Conservation (phyloP, 2,113 vertebrate genomes). For the Strigops habroptila region DNA sequence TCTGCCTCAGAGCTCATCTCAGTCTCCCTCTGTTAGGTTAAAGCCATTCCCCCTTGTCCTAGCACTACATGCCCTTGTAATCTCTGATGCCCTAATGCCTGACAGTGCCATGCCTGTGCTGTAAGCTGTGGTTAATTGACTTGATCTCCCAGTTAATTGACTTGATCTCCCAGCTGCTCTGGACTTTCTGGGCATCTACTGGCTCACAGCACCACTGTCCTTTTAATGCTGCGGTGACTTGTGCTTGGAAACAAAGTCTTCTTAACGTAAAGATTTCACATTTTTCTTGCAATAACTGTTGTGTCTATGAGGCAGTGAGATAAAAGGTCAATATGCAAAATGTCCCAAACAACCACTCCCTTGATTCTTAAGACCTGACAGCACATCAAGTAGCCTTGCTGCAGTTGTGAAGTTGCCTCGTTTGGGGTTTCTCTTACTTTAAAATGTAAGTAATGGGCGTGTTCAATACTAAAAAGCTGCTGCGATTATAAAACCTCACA, state of each 20-base stretch:
- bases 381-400: not conserved
- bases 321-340: not conserved
- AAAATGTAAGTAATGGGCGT: not conserved
- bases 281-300: not conserved
- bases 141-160: not conserved
- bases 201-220: not conserved
- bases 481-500: not conserved
- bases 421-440: not conserved
- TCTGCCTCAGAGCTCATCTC: not conserved
- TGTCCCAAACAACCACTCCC: not conserved
- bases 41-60: not conserved
- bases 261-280: not conserved
- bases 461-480: not conserved
- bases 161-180: not conserved
- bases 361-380: not conserved
- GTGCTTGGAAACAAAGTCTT: not conserved
- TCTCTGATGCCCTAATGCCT: not conserved
- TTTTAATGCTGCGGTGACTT: not conserved
- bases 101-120: not conserved
- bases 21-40: not conserved
- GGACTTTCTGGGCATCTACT: not conserved
- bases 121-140: not conserved
- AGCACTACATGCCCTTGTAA: not conserved
- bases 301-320: not conserved
- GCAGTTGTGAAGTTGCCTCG: not conserved